Percentiles rank a stretch among this genome's conserved stretches.
These are phyloP conservation scores for Glossosoma conforme DNA, from an alignment of 1,140 invertebrate genomes.

Conservation along the genomic window DNA sequence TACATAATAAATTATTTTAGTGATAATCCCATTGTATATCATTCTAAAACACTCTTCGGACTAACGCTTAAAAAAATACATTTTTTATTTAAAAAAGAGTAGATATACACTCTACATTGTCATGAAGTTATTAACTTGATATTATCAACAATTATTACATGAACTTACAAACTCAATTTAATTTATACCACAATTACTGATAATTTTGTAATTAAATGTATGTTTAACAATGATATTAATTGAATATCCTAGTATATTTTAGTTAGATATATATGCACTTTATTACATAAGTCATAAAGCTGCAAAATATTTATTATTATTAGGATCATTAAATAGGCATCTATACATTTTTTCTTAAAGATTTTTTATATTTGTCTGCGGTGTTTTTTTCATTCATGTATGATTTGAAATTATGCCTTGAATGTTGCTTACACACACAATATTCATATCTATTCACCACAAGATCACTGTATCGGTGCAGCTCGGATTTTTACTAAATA, in stretches of 20 bases:
- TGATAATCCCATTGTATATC: not conserved
- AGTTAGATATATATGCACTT: not conserved
- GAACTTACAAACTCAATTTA: not conserved
- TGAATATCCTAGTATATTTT: not conserved
- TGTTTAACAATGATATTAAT: not conserved
- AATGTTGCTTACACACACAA: too few species aligned
- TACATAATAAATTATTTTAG: not conserved
- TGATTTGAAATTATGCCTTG: too few species aligned
- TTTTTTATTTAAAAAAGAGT: not conserved
- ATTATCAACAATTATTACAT: not conserved
- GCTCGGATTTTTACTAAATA: too few species aligned
- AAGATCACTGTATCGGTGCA: too few species aligned
- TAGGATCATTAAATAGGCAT: too few species aligned
- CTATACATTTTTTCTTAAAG: too few species aligned
- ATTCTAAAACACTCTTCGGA: not conserved
- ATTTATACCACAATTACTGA: not conserved
- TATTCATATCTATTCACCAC: too few species aligned
- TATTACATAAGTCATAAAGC: not conserved
- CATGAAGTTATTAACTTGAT: not conserved
- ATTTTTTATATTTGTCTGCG: too few species aligned
- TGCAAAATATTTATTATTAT: too few species aligned
- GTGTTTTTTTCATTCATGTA: too few species aligned
- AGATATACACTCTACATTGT: not conserved
- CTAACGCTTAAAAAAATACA: not conserved
- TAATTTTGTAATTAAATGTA: not conserved